phyloP scores from a whole-genome alignment of 2,113 vertebrate genomes.

The Jacana jacana region DNA sequence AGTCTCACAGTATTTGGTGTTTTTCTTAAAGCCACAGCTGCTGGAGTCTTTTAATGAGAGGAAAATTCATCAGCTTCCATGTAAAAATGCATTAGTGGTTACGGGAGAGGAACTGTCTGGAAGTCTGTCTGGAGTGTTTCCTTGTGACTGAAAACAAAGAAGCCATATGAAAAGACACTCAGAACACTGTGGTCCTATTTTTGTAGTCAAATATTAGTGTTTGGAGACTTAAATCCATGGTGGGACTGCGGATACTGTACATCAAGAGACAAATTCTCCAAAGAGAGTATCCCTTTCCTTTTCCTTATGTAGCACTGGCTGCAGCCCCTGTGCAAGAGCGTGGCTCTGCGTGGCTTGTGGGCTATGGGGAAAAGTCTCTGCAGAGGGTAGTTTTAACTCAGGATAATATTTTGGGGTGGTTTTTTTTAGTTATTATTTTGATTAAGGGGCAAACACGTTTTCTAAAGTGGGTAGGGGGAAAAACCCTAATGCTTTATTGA shows the following conservation, averaged over 20 bases:
- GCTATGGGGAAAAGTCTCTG: background rate
- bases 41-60: background rate
- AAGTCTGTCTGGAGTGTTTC: background rate
- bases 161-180: background rate
- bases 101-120: background rate
- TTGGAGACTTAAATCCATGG: background rate
- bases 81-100: background rate
- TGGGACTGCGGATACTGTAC: background rate
- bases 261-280: background rate
- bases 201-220: background rate
- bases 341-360: background rate
- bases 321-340: background rate
- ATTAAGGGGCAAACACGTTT: background rate
- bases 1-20: background rate
- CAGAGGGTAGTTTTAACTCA: background rate
- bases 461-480: background rate
- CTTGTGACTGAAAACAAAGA: background rate
- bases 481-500: background rate
- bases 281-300: background rate
- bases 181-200: background rate
- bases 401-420: background rate
- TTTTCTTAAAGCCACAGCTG: background rate
- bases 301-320: background rate
- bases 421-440: background rate
- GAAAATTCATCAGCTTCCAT: background rate